These are phyloP conservation scores for Dipodomys spectabilis DNA, from an alignment of 2,113 vertebrate species.

Conservation along the genomic window DNA sequence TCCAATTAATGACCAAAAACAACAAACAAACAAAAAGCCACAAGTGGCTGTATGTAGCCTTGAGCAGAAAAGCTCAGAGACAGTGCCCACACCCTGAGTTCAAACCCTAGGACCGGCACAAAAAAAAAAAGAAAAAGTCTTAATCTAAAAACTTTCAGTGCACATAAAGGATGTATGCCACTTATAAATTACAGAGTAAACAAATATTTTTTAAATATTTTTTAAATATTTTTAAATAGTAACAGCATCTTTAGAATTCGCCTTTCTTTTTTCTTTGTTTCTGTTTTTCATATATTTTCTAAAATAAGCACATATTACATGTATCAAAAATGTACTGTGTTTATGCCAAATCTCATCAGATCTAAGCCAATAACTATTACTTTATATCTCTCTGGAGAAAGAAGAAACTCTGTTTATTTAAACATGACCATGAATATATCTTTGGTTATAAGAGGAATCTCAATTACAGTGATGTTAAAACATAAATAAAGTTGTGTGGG, in stretches of 20 bases:
- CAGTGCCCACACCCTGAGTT: too few species aligned
- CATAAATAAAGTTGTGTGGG: neutral
- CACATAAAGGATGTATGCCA: neutral
- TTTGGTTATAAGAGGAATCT: slow-evolving; percentile 9
- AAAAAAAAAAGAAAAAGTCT: neutral
- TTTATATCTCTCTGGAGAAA: slow-evolving; percentile 14
- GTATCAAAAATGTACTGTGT: neutral
- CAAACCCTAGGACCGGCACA: too few species aligned
- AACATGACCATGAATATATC: neutral
- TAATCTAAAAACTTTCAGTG: neutral
- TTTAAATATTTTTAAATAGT: neutral
- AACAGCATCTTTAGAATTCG: neutral
- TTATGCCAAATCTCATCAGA: neutral
- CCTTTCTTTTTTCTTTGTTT: neutral
- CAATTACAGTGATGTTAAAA: slow-evolving; percentile 17
- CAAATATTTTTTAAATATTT: neutral
- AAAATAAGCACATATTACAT: neutral
- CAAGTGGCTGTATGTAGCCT: too few species aligned
- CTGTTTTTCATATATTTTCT: neutral
- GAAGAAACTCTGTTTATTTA: neutral
- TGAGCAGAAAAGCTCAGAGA: too few species aligned
- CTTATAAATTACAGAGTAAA: neutral
- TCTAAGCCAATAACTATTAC: neutral
- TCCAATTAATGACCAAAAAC: too few species aligned
- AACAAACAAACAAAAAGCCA: too few species aligned